Percentiles rank a stretch among this genome's conserved stretches.
Evolutionary conservation across 2,113 vertebrate species (phyloP).

Genomic region (Calypte anna): DNA sequence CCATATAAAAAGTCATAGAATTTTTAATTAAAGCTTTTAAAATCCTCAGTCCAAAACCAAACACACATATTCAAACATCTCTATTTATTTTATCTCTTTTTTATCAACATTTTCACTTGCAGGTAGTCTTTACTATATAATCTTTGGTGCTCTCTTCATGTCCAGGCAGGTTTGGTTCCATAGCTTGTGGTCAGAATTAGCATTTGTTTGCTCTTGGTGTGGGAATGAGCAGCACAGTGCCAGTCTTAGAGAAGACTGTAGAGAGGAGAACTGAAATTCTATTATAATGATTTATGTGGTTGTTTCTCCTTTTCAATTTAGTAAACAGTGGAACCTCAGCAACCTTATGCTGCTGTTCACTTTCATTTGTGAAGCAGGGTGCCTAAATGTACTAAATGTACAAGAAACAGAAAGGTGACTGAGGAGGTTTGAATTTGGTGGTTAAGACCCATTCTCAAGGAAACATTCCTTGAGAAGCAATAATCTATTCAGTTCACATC

Average conservation of each 20-base stretch:
- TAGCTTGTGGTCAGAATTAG: background rate
- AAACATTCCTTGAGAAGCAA: background rate
- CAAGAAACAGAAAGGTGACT: background rate
- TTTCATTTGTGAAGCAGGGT: background rate
- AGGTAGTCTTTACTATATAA: background rate
- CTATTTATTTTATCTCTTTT: background rate
- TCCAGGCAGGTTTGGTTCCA: background rate
- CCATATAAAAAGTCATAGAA: background rate
- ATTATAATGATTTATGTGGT: background rate
- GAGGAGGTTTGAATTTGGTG: background rate
- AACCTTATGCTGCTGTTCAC: background rate
- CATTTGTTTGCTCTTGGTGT: background rate
- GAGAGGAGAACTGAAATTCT: background rate
- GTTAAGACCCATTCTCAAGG: background rate
- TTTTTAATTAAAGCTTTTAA: too few relatives aligned
- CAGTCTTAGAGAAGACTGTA: fast-evolving
- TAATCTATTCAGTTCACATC: background rate
- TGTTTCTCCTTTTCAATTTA: background rate
- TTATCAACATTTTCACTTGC: background rate
- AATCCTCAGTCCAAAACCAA: background rate
- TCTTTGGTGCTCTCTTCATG: fast-evolving
- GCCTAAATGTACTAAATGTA: background rate
- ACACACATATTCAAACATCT: background rate
- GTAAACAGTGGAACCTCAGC: background rate
- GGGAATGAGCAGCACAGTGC: background rate